Conservation (phyloP, 2,797 vertebrate genomes). For the Xerus rutilus region DNA sequence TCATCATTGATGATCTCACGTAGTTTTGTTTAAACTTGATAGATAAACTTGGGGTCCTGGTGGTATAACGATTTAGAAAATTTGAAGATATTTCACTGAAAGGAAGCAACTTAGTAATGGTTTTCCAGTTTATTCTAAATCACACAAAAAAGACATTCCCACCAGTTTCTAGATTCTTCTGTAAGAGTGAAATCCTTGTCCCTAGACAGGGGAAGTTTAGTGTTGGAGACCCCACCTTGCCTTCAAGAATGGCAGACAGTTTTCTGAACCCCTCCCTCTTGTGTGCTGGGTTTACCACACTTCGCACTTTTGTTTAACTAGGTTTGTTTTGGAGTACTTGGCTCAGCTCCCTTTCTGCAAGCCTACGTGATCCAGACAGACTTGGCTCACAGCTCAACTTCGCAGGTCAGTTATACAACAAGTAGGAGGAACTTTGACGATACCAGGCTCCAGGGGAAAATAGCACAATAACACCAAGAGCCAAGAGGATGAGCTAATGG, state of each 20-base stretch:
- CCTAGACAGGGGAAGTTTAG: background rate
- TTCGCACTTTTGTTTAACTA: background rate
- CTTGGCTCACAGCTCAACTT: slow-evolving; percentile 50
- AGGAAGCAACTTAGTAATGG: background rate
- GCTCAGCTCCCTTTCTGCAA: slow-evolving; percentile 60
- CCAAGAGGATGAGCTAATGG: slow-evolving; percentile 79
- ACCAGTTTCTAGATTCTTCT: slow-evolving; percentile 41
- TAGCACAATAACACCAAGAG: background rate
- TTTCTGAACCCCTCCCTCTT: background rate
- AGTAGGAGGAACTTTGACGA: slow-evolving; percentile 72
- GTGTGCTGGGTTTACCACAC: background rate
- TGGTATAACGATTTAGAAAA: slow-evolving; percentile 22
- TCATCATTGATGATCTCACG: background rate
- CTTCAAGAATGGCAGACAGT: background rate
- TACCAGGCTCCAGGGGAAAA: slow-evolving; percentile 69
- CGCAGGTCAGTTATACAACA: slow-evolving; percentile 79
- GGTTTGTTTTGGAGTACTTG: slow-evolving; percentile 69
- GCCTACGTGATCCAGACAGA: slow-evolving; percentile 78
- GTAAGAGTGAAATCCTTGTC: background rate
- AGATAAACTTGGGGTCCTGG: background rate
- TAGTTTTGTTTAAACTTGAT: slow-evolving; percentile 39
- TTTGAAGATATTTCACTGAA: slow-evolving; percentile 31
- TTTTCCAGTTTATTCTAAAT: slow-evolving; percentile 22
- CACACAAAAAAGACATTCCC: background rate
- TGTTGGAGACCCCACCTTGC: background rate